These are phyloP conservation scores for Palloptera scutellata DNA, from an alignment of 2,888 invertebrate genomes.

Conservation along the genomic window DNA sequence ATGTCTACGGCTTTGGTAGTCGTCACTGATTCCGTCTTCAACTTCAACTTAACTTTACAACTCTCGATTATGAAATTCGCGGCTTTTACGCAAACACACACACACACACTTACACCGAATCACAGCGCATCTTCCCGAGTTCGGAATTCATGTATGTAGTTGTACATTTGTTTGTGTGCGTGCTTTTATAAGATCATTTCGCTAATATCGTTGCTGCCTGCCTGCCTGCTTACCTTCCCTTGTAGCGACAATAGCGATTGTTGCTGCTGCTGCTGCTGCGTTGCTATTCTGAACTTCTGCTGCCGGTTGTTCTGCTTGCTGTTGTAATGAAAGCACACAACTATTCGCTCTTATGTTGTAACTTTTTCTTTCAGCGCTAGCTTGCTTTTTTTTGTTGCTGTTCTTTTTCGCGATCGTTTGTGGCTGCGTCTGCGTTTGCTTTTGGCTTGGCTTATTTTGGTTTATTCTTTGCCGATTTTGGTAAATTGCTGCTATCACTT, in stretches of 20 bases:
- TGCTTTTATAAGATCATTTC: slow-evolving; percentile 20
- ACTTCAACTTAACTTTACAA: too few species aligned
- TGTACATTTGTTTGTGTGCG: not conserved
- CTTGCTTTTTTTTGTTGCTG: slow-evolving; percentile 21
- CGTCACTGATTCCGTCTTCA: too few species aligned
- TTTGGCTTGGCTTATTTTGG: not conserved
- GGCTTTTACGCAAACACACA: not conserved
- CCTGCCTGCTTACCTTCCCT: not conserved
- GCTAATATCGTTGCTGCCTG: not conserved
- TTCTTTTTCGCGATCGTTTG: slow-evolving; percentile 7
- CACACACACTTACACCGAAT: too few species aligned
- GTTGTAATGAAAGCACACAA: slow-evolving; percentile 41
- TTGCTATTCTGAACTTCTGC: slow-evolving; percentile 15
- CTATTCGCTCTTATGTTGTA: slow-evolving; percentile 10
- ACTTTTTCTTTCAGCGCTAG: slow-evolving; percentile 22
- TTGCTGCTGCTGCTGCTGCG: slow-evolving; percentile 22
- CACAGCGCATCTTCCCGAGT: too few species aligned
- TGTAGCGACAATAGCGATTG: not conserved
- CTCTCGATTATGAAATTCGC: too few species aligned
- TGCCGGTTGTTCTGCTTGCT: slow-evolving; percentile 18
- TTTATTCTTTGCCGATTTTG: slow-evolving; percentile 41
- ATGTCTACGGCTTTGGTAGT: not conserved
- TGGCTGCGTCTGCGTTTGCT: not conserved
- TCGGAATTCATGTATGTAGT: too few species aligned
- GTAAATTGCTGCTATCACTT: slow-evolving; percentile 39